Evolutionary conservation across 2,888 invertebrate species (phyloP).

Genomic region (Drosophila anomalipes): DNA sequence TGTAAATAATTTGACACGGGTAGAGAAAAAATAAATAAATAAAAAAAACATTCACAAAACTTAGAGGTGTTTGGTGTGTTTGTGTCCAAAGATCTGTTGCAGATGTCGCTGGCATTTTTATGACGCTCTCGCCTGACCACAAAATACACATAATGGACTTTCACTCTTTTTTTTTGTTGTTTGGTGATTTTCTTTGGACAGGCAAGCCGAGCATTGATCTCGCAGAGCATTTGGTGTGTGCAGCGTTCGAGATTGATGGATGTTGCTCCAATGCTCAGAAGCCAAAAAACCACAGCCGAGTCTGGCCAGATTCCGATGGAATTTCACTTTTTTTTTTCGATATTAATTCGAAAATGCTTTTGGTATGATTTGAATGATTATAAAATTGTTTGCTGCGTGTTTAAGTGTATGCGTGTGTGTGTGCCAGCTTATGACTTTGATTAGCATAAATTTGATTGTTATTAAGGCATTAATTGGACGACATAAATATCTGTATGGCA

Average conservation of each 20-base stretch:
- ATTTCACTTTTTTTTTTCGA: constrained; percentile 64
- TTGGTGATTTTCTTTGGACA: constrained; percentile 25
- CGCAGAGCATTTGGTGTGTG: constrained; percentile 62
- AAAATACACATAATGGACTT: constrained; percentile 68
- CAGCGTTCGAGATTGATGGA: constrained; percentile 46
- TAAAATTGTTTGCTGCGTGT: constrained; percentile 18
- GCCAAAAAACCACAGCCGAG: constrained; percentile 35
- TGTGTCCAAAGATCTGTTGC: constrained; percentile 48
- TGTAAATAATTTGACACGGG: constrained; percentile 53
- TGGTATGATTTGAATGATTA: constrained; percentile 28
- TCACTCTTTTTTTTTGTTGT: constrained; percentile 62
- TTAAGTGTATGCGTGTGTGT: background rate
- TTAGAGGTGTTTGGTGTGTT: constrained; percentile 50
- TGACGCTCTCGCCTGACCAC: constrained; percentile 53
- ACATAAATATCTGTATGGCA: constrained; percentile 29
- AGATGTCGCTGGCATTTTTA: constrained; percentile 59
- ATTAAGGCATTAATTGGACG: constrained; percentile 63
- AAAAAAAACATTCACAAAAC: constrained; percentile 3
- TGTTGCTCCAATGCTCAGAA: constrained; percentile 56
- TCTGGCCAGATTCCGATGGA: constrained; percentile 26
- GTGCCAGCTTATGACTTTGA: constrained; percentile 48
- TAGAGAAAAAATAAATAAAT: constrained; percentile 12
- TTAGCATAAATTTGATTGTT: constrained; percentile 70
- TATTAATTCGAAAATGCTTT: constrained; percentile 15
- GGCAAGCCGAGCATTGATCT: constrained; percentile 65